Evolutionary conservation across 2,797 vertebrate species (phyloP).

Genomic region (Crocodylus rhombifer): DNA sequence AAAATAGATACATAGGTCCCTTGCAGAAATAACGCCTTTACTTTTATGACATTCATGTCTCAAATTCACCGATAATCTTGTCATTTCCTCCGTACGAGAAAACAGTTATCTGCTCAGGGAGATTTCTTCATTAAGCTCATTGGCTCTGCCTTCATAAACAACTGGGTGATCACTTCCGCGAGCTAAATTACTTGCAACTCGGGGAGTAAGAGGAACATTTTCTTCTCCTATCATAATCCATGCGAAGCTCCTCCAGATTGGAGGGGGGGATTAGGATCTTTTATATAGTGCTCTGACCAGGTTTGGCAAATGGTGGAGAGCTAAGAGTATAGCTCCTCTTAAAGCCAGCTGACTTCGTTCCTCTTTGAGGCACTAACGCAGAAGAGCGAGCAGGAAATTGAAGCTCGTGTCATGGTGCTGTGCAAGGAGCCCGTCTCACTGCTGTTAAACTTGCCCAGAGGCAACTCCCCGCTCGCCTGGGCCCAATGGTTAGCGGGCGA

Average conservation of each 20-base stretch:
- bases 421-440: not conserved
- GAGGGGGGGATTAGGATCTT: not conserved
- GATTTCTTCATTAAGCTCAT: not conserved
- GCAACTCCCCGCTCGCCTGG: not conserved
- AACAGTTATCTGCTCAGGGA: not conserved
- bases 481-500: not conserved
- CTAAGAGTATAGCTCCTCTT: not conserved
- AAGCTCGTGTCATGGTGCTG: not conserved
- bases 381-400: not conserved
- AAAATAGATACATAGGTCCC: conserved; percentile 36
- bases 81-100: not conserved
- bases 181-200: accelerated
- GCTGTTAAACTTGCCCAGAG: not conserved
- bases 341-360: not conserved
- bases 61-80: conserved; percentile 2
- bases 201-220: accelerated
- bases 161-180: too few species aligned
- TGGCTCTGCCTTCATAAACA: not conserved
- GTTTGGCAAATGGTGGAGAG: not conserved
- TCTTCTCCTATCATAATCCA: not conserved
- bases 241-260: not conserved
- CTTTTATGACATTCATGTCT: not conserved
- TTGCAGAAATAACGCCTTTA: not conserved
- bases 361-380: not conserved
- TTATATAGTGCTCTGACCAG: not conserved